These are phyloP conservation scores for Dorcus hopei DNA, from an alignment of 2,888 invertebrate genomes.

Conservation along the genomic window DNA sequence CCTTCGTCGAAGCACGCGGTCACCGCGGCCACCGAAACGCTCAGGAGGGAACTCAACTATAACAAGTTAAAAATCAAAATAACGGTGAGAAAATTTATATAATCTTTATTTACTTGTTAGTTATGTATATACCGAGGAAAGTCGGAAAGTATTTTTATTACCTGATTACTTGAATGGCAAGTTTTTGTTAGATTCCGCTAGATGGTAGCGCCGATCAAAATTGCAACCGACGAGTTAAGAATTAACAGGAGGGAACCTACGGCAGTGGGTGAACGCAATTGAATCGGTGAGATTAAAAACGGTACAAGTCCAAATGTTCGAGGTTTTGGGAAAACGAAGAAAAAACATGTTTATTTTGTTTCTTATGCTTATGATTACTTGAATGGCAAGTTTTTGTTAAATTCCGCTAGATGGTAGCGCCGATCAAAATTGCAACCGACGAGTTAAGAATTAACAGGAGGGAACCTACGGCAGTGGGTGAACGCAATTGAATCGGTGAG, in stretches of 20 bases:
- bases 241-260: too few species aligned
- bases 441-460: too few species aligned
- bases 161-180: not conserved
- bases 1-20: constrained; percentile 28
- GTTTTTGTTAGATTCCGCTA: too few species aligned
- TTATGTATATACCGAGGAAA: too few species aligned
- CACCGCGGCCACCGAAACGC: constrained; percentile 26
- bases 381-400: not conserved
- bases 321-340: too few species aligned
- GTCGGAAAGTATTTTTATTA: not conserved
- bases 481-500: too few species aligned
- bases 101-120: not conserved
- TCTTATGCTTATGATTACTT: not conserved
- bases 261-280: too few species aligned
- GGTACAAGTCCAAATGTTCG: too few species aligned
- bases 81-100: constrained; percentile 20
- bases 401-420: too few species aligned
- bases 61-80: constrained; percentile 26
- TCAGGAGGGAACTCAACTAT: constrained; percentile 26
- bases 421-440: not conserved
- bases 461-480: too few species aligned
- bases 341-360: too few species aligned
- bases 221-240: not conserved
- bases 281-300: too few species aligned
- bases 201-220: not conserved